Evolutionary conservation across 2,113 vertebrate genomes (phyloP).

Genomic region (Saccopteryx bilineata): DNA sequence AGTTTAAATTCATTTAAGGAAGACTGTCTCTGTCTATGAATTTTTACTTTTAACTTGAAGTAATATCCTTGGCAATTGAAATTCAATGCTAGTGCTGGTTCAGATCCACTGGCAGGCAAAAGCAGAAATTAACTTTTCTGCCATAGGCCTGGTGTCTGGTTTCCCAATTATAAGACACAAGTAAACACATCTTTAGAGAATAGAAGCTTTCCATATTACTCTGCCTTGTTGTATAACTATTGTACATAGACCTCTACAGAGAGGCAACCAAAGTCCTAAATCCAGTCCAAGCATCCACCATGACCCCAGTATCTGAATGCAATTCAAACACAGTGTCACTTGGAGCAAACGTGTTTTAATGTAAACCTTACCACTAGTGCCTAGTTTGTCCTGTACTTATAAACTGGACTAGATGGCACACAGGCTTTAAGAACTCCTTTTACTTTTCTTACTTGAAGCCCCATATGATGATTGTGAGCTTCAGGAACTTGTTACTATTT

Average conservation of each 20-base stretch:
- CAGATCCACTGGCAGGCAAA: not conserved
- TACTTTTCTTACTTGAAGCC: not conserved
- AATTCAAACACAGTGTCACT: not conserved
- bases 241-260: not conserved
- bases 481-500: not conserved
- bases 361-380: not conserved
- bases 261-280: not conserved
- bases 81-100: not conserved
- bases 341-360: not conserved
- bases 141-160: not conserved
- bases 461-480: not conserved
- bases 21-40: not conserved
- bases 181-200: not conserved
- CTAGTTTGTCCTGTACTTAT: not conserved
- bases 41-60: slow-evolving; percentile 37
- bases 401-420: not conserved
- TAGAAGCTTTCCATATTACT: not conserved
- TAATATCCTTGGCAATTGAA: not conserved
- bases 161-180: slow-evolving; percentile 36
- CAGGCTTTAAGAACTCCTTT: not conserved
- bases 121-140: slow-evolving; percentile 14
- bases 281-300: not conserved
- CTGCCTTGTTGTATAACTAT: not conserved
- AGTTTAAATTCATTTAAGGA: not conserved
- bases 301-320: not conserved